phyloP scores from a whole-genome alignment of 1,140 invertebrate genomes.

The Lysiphlebus fabarum region DNA sequence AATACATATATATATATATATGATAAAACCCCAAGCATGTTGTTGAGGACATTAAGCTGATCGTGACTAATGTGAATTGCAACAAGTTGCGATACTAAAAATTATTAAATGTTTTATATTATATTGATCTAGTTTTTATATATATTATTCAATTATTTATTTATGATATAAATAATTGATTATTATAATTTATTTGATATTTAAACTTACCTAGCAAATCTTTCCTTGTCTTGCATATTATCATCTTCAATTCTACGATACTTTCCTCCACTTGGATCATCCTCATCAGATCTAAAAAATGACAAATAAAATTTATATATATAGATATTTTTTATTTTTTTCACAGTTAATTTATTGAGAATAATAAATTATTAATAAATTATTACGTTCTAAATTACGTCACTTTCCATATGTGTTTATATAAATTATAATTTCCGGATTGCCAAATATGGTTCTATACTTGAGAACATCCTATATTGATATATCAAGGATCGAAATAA shows the following conservation, averaged over 20 bases:
- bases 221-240: slow-evolving; percentile 90
- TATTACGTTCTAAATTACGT: background rate
- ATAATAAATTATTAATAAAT: background rate
- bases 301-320: slow-evolving; percentile 13
- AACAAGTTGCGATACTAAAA: background rate
- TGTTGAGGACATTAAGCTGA: background rate
- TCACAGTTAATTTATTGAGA: background rate
- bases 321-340: background rate
- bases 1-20: background rate
- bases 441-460: slow-evolving; percentile 7
- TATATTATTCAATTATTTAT: slow-evolving; percentile 7
- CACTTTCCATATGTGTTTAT: background rate
- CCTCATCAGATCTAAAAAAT: slow-evolving; percentile 73
- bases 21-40: background rate
- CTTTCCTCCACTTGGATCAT: slow-evolving; percentile 76
- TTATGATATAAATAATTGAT: background rate
- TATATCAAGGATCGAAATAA: no score
- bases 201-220: slow-evolving; percentile 79
- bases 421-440: slow-evolving; percentile 12
- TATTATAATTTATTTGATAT: background rate
- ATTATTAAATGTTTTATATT: background rate
- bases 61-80: slow-evolving; percentile 25
- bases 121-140: background rate
- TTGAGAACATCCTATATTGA: background rate
- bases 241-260: slow-evolving; percentile 88